Conservation (phyloP, 92 coral and sea anemone species). For the Epizoanthus stellaris region DNA sequence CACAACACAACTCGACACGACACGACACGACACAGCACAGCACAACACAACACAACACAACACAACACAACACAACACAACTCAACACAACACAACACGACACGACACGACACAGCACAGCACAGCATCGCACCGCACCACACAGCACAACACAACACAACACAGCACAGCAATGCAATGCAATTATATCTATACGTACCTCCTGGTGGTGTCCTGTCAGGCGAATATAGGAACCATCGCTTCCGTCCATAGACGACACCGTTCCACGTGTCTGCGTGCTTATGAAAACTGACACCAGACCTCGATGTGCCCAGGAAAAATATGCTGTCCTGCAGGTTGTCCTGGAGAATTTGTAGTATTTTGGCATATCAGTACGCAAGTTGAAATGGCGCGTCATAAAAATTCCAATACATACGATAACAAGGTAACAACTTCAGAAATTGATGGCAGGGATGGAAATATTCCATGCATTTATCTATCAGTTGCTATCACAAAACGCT, state of each 20-base stretch:
- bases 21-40: no score
- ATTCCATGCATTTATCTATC: no score
- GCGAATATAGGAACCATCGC: conserved; percentile 74
- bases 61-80: background rate
- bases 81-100: background rate
- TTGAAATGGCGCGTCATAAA: no score
- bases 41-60: background rate
- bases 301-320: conserved; percentile 77
- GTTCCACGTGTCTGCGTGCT: conserved; percentile 80
- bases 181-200: conserved; percentile 27
- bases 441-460: no score
- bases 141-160: background rate
- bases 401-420: no score
- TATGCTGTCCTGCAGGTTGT: conserved; percentile 62
- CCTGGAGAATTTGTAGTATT: conserved; percentile 6
- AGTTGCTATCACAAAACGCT: no score
- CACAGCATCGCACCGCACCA: no score
- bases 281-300: conserved; percentile 76
- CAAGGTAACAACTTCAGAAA: no score
- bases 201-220: conserved; percentile 75
- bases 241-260: conserved; percentile 76
- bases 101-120: background rate
- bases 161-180: background rate
- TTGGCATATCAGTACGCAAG: no score
- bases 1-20: no score